Percentiles rank a stretch among this genome's conserved stretches.
These are phyloP conservation scores for Tetramorium simillimum DNA, from an alignment of 1,140 invertebrate species.

Conservation along the genomic window DNA sequence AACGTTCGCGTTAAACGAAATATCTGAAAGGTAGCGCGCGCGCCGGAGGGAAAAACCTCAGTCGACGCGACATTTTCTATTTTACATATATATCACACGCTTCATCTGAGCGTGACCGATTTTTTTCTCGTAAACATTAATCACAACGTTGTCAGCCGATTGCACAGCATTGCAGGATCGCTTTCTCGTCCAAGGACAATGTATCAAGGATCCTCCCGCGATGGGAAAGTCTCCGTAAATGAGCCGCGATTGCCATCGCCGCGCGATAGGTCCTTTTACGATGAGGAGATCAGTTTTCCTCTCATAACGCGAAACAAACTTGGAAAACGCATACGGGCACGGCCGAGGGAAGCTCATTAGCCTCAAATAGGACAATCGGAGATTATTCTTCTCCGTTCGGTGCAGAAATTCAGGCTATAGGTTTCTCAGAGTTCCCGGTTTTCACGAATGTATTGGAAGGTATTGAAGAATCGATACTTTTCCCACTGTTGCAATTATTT, in stretches of 20 bases:
- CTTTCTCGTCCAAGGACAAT: conserved; percentile 66
- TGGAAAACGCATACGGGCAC: not conserved
- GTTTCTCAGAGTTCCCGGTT: not conserved
- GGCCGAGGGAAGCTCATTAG: conserved; percentile 12
- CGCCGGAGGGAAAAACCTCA: not conserved
- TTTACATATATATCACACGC: not conserved
- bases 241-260: conserved; percentile 6
- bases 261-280: conserved; percentile 39
- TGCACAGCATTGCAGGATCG: conserved; percentile 52
- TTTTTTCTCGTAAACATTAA: conserved; percentile 44
- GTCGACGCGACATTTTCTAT: not conserved
- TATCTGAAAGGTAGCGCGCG: not conserved
- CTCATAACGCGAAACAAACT: conserved; percentile 15
- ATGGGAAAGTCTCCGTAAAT: conserved; percentile 57
- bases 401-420: not conserved
- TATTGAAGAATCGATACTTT: not conserved
- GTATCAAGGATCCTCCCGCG: conserved; percentile 56
- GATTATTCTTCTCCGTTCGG: conserved; percentile 8
- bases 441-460: not conserved
- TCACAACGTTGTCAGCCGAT: conserved; percentile 25
- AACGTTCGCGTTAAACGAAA: not conserved
- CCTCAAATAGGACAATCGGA: not conserved
- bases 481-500: not conserved
- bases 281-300: conserved; percentile 39
- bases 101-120: conserved; percentile 30